Evolutionary conservation across 1,140 invertebrate species (phyloP).

Genomic region (Antheraea mylitta): DNA sequence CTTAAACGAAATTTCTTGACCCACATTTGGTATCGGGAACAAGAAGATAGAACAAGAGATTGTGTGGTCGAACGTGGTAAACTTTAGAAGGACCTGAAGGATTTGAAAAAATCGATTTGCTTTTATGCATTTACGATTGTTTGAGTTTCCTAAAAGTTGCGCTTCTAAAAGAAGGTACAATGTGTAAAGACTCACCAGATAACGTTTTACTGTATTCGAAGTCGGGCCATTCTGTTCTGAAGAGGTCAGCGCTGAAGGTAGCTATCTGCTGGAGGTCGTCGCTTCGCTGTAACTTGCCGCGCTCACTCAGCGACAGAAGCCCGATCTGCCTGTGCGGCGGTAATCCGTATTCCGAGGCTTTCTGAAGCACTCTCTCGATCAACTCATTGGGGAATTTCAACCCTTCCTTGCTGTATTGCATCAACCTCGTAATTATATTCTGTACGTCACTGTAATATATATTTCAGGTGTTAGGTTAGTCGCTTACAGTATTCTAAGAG

Average conservation of each 20-base stretch:
- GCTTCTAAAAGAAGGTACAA: no score
- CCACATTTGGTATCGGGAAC: no score
- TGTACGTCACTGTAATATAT: constrained; percentile 35
- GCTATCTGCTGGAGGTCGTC: constrained; percentile 35
- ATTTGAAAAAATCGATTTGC: no score
- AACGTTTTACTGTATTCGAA: constrained; percentile 27
- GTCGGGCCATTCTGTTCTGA: constrained; percentile 42
- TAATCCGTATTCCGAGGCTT: constrained; percentile 31
- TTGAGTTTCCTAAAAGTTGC: no score
- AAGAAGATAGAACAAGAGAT: no score
- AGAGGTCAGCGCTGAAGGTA: constrained; percentile 38
- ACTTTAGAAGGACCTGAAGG: no score
- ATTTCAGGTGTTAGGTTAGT: no score
- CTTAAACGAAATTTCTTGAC: no score
- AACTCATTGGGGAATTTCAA: constrained; percentile 40
- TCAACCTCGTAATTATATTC: constrained; percentile 40
- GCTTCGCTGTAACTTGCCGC: constrained; percentile 17
- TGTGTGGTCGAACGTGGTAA: no score
- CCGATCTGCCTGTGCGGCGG: constrained; percentile 44
- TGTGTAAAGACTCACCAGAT: constrained; percentile 43
- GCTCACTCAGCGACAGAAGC: constrained; percentile 41
- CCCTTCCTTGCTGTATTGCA: constrained; percentile 55
- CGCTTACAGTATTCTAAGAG: no score
- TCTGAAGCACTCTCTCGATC: constrained; percentile 30
- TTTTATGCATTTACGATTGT: no score